Evolutionary conservation across 2,113 vertebrate species (phyloP), one percentile per base, ranked within the genome.

Genomic region (Muscicapa adusta): DNA sequence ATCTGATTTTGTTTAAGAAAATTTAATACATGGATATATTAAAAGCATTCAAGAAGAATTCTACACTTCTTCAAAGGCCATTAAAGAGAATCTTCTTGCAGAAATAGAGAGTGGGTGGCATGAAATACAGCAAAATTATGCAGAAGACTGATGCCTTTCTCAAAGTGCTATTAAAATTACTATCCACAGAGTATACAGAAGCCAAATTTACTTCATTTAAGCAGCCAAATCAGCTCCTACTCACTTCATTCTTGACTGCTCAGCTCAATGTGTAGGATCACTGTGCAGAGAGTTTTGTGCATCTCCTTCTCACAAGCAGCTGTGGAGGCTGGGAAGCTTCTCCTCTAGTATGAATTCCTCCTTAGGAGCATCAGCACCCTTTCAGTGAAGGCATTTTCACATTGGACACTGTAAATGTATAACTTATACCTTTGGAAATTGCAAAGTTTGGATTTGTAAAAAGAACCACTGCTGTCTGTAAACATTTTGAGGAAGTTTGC

Each of bases 121-220:
- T 20, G 48, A 93, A 81, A 71, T 53, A 36, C 43, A 78, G 74
- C 31, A 84, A 81, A 93, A 92, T 56, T 87, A 66, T 81, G 77
- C 43, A n/a, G 48, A 20, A 81, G n/a, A 89, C 43, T 58, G 57
- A 89, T 87, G 85, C 33, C 29, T 86, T 88, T 91, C 71, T 73
- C 36, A 85, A 76, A 26, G 33, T 83, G 74, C 28, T 76, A 47
- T 95, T 90, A 88, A 93, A 88, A 90, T 61, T 66, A 31, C 74
- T 90, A 33, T 79, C 62, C 38, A 66, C 42, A 42, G n/a, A 66
- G 47, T 26, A 42, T 22, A 20, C 43, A 34, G 48, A 50, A 89
- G 40, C 81, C 48, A 85, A 31, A 61, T 73, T 42, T 60, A 73
- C 28, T 68, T 63, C 12, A 50, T 89, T 92, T 87, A 53, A 80